Evolutionary conservation across 2,797 vertebrate genomes (phyloP), one percentile per base, ranked within the genome.

Genomic region (Gymnoscopelus braueri): DNA sequence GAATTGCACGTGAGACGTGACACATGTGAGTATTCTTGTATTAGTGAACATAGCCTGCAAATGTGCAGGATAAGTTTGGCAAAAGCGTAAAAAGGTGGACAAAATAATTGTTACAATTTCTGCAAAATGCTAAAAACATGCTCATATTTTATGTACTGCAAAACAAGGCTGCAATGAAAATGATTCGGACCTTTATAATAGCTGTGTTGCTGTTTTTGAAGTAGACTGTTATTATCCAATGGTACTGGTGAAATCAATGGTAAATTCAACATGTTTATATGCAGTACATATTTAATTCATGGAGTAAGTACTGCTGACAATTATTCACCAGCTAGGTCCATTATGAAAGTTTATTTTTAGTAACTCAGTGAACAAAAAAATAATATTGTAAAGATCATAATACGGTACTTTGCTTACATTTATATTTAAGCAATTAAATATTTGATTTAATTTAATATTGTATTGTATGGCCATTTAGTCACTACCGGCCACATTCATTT

Each of bases 1-100:
- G 60, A 77, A 60, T 65, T 26, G 39, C 73, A 89, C 77, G 82
- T 84, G 14, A 50, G 72, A 89, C 77, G 82, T 84, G 14, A 50
- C 14, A 50, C 35, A 11, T 23, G 15, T 65, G 32, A 67, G 3
- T 62, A 69, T 57, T 19, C 1, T 26, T 55, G 49, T 44, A 65
- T 12, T 77, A 6, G 75, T 5, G 2, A 26, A 35, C 60, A 50
- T 54, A 51, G 50, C 13, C 50, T 51, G 50, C 9, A 52, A 53
- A 39, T 35, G 23, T 14, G 4, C 52, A 3, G 11, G 2, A 15
- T 62, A 24, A 13, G 56, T 48, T 61, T 44, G 2, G 23, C 26
- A 63, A 12, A 1, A 24, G 3, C 4, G 15, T 9, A 49, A 9
- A 29, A 51, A 51, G 39, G 39, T 55, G 13, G 9, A 5, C 48